Evolutionary conservation across 2,888 invertebrate species (phyloP).

Genomic region (Odontocolon sp.): DNA sequence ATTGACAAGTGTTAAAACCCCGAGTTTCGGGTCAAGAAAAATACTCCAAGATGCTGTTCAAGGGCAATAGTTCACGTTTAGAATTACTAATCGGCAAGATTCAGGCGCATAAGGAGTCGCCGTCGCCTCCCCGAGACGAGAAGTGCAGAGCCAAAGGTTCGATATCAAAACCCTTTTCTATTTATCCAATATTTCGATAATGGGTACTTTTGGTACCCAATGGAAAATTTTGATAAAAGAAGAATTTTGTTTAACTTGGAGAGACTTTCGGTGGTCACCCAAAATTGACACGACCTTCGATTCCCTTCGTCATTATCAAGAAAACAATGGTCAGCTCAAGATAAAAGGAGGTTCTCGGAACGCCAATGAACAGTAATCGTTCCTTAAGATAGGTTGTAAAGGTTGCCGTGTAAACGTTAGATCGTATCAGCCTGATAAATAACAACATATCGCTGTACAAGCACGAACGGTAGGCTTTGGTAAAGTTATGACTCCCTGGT

Average conservation of each 20-base stretch:
- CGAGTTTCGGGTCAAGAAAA: too few relatives aligned
- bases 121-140: conserved; percentile 72
- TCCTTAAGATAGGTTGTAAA: conserved; percentile 4
- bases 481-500: conserved; percentile 7
- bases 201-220: neutral
- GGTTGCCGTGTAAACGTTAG: conserved; percentile 15
- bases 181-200: neutral
- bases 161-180: conserved; percentile 34
- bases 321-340: conserved; percentile 1
- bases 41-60: conserved; percentile 87
- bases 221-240: neutral
- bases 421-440: conserved; percentile 22
- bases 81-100: conserved; percentile 94
- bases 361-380: neutral
- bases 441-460: conserved; percentile 3
- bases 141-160: conserved; percentile 74
- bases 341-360: conserved; percentile 15
- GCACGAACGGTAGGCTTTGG: neutral
- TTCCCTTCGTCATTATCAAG: conserved; percentile 9
- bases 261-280: neutral
- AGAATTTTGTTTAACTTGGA: too few relatives aligned
- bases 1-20: neutral
- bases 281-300: neutral
- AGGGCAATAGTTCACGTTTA: conserved; percentile 92
- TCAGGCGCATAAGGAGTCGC: conserved; percentile 91